Evolutionary conservation across 2,888 invertebrate species (phyloP), one percentile per base, ranked within the genome.

Genomic region (Lacanobia oleracea): DNA sequence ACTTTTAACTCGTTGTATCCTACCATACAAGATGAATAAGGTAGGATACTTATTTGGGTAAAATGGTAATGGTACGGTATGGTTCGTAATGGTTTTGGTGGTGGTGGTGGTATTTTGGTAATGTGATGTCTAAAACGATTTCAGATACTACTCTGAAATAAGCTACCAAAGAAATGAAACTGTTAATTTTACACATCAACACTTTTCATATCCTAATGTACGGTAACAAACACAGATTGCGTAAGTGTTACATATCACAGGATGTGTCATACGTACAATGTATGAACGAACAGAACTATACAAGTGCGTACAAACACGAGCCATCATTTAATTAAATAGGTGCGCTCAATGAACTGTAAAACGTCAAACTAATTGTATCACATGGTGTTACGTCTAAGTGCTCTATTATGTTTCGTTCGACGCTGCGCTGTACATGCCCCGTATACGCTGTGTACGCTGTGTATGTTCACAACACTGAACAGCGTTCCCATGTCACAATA

Each of bases 401-500:
- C 77, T 78, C 48, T 67, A 60, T 70, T 67, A 77, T 79, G 85
- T 83, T 76, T 71, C 2, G 48, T 16, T n/a, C 51, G 48, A 40
- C 65, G 33, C 37, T 12, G 27, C 43, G 1, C 21, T 23, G 40
- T 2, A 21, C 10, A 18, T 45, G 7, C 60, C 9, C 21, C n/a
- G 40, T 2, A 21, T n/a, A 18, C 60, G 7, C 60, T 16, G 43
- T 8, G 21, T 43, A 7, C 9, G 10, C 14, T 16, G n/a, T 62
- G n/a, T n/a, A n/a, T n/a, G 48, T 12, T 54, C 65, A 53, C 64
- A 6, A 48, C 33, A 40, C 62, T 57, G 63, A 61, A 67, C 69
- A 68, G 51, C 65, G 48, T 68, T 77, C 70, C 63, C 73, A 10
- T 77, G 83, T 84, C 77, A 79, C 73, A 67, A 77, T 85, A 82